These are phyloP conservation scores for Sphaerophoria taeniata DNA, from an alignment of 2,888 invertebrate genomes.

Conservation along the genomic window DNA sequence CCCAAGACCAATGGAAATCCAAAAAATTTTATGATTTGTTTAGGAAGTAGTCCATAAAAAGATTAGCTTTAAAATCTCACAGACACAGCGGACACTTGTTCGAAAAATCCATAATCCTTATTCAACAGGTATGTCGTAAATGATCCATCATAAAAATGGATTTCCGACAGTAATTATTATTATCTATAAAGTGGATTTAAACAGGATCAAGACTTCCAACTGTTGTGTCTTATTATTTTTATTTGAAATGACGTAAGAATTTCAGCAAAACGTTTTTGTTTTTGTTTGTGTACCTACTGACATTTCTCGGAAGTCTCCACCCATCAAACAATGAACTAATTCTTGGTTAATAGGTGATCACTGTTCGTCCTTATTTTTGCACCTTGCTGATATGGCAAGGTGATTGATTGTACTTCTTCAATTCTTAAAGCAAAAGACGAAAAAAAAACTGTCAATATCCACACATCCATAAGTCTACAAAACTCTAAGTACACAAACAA, in stretches of 20 bases:
- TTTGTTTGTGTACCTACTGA: not conserved
- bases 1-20: constrained; percentile 18
- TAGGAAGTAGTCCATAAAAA: constrained; percentile 11
- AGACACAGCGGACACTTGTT: constrained; percentile 4
- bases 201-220: constrained; percentile 3
- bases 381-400: constrained; percentile 53
- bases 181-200: not conserved
- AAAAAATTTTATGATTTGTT: constrained; percentile 32
- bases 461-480: constrained; percentile 27
- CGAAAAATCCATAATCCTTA: not conserved
- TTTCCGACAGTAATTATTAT: not conserved
- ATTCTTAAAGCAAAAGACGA: not conserved
- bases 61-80: constrained; percentile 7
- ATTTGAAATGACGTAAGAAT: constrained; percentile 3
- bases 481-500: no score
- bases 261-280: constrained; percentile 23
- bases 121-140: constrained; percentile 1
- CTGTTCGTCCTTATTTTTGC: constrained; percentile 57
- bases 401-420: constrained; percentile 52
- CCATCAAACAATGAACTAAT: constrained; percentile 23
- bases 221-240: not conserved
- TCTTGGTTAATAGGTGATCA: not conserved
- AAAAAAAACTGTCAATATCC: constrained; percentile 39
- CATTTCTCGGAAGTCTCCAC: not conserved
- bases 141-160: not conserved